Evolutionary conservation across 2,888 invertebrate genomes (phyloP).

Genomic region (Meliscaeva auricollis): DNA sequence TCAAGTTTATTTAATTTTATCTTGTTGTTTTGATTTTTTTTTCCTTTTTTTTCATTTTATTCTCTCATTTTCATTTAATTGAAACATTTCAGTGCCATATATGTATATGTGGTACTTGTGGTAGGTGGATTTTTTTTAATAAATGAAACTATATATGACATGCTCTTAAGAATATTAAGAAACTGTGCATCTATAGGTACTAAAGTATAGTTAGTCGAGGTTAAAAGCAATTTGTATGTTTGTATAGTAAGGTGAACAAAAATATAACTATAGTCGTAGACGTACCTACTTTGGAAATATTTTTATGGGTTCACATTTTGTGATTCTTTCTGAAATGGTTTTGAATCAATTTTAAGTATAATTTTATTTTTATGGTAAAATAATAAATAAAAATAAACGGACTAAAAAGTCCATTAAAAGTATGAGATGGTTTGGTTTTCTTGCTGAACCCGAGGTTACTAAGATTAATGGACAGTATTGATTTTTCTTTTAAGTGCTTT

Average conservation of each 20-base stretch:
- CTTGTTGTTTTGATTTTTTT: background rate
- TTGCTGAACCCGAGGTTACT: background rate
- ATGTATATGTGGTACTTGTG: conserved; percentile 30
- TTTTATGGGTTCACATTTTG: background rate
- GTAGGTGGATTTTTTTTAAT: conserved; percentile 17
- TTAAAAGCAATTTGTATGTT: background rate
- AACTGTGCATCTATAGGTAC: conserved; percentile 4
- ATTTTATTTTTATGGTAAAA: background rate
- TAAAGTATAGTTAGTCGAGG: background rate
- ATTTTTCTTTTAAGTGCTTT: conserved; percentile 5
- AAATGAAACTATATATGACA: conserved; percentile 31
- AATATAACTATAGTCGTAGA: too few relatives aligned
- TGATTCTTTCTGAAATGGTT: background rate
- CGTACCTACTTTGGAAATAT: background rate
- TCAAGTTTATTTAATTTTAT: conserved; percentile 16
- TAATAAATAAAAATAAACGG: too few relatives aligned
- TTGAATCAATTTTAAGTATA: background rate
- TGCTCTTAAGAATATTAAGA: conserved; percentile 43
- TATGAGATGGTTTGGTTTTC: too few relatives aligned
- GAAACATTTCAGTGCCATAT: conserved; percentile 31
- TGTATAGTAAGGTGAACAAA: too few relatives aligned
- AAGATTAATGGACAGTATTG: background rate
- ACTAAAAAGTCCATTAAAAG: too few relatives aligned
- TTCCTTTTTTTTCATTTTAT: too few relatives aligned
- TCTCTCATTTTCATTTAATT: conserved; percentile 35